Evolutionary conservation across 2,888 invertebrate species (phyloP), one percentile per base, ranked within the genome.

Genomic region (Caradrina kadenii): DNA sequence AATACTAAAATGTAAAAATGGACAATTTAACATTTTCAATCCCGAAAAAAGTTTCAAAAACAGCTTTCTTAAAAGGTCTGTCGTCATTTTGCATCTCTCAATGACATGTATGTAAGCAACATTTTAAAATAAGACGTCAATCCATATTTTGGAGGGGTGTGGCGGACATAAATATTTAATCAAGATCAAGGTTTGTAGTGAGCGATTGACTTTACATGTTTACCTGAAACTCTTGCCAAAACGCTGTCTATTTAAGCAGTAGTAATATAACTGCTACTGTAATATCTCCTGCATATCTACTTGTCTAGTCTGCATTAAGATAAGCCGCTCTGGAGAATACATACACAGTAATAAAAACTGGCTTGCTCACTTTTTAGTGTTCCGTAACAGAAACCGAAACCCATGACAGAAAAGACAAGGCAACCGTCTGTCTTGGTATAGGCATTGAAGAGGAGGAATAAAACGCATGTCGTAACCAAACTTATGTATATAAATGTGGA

Each of bases 161-260:
- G 52, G 22, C 15, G 21, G 55, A 74, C 75, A 58, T 72, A 63
- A 73, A 79, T 60, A 63, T 49, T 75, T 26, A 53, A 76, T 76
- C 52, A 75, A 67, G 26, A 80, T 75, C 61, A 66, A 58, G 61
- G 60, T 52, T 60, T 60, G 26, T n/a, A 66, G 35, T 80, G 68
- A 80, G 19, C 21, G 68, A 75, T 75, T 10, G 56, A 8, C 26
- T 61, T 10, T 39, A 31, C 48, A 8, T 67, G 67, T 66, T 75
- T 58, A 61, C 22, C 13, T 56, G 19, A 55, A 54, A 60, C 52
- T 56, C 48, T n/a, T 64, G 80, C 74, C 80, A 74, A 79, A 26
- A 48, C 0, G 45, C 4, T 13, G 19, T 58, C 65, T 64, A 52
- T 56, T 60, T 39, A 2, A 39, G 11, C 5, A 39, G 56, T 31